These are phyloP conservation scores for Platalea minor DNA, from an alignment of 2,797 vertebrate genomes.

Conservation along the genomic window DNA sequence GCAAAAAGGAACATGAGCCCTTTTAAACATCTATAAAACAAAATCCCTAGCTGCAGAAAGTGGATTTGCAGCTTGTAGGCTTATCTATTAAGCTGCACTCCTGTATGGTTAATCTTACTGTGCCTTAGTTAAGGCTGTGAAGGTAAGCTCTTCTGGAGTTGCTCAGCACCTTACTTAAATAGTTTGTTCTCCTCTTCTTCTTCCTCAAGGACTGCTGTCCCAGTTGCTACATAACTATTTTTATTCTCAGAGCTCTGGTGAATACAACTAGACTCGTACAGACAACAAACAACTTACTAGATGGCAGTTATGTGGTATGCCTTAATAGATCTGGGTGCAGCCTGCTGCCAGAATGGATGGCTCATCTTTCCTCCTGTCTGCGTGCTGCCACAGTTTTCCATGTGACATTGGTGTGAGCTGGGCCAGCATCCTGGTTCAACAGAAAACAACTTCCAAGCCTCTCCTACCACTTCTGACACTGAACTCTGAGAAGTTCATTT, in stretches of 20 bases:
- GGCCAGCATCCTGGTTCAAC: background rate
- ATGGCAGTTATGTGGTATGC: background rate
- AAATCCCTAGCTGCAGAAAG: background rate
- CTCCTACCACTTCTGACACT: background rate
- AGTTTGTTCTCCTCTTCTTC: background rate
- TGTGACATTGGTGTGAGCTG: background rate
- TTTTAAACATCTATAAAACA: conserved; percentile 1
- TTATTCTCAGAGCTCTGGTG: background rate
- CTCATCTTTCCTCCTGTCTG: background rate
- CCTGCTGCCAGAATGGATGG: background rate
- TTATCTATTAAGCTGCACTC: background rate
- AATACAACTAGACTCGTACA: background rate
- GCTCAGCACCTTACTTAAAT: background rate
- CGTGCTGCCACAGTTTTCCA: rapidly evolving
- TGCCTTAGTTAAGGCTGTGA: background rate
- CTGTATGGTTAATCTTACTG: background rate
- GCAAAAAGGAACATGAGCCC: background rate
- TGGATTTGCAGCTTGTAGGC: background rate
- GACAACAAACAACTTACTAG: background rate
- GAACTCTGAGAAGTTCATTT: background rate
- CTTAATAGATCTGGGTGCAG: background rate
- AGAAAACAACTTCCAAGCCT: background rate
- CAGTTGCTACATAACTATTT: background rate
- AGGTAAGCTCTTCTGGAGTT: background rate
- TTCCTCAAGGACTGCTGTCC: background rate